Conservation (phyloP, 2,113 vertebrate species). For the Mystacornis crossleyi region DNA sequence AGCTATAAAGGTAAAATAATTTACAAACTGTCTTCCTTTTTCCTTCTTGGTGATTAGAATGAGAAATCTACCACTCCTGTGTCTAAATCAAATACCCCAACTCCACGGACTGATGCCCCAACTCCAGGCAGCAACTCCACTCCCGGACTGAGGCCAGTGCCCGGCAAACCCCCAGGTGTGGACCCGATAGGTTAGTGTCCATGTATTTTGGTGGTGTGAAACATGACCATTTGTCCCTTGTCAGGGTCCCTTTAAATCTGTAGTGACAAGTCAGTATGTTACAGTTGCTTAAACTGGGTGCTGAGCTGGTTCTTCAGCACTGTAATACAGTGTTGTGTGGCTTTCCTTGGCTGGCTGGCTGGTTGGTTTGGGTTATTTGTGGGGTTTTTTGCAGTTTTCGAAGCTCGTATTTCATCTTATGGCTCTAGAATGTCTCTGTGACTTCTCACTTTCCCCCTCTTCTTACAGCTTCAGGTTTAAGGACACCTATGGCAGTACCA, state of each 20-base stretch:
- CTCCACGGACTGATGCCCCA: constrained; percentile 83
- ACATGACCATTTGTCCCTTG: neutral
- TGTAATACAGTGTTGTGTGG: neutral
- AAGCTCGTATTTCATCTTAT: neutral
- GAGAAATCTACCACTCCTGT: constrained; percentile 89
- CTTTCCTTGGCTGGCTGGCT: neutral
- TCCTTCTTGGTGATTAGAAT: constrained; percentile 72
- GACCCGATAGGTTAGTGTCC: constrained; percentile 82
- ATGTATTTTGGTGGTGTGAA: neutral
- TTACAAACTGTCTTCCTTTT: neutral
- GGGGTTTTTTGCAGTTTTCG: neutral
- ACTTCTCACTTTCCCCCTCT: neutral
- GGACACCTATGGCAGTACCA: constrained; percentile 85
- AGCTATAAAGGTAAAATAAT: neutral
- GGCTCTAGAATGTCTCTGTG: neutral
- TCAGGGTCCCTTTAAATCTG: neutral
- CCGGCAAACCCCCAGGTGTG: constrained; percentile 84
- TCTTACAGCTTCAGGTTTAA: constrained; percentile 76
- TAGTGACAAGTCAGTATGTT: neutral
- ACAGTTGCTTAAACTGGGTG: neutral
- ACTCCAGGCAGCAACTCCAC: constrained; percentile 86
- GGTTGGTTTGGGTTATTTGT: neutral
- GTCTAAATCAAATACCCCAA: constrained; percentile 86
- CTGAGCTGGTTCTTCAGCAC: neutral
- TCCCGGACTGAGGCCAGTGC: constrained; percentile 80